phyloP scores from a whole-genome alignment of 2,797 vertebrate species.

The Eurystomus glaucurus region DNA sequence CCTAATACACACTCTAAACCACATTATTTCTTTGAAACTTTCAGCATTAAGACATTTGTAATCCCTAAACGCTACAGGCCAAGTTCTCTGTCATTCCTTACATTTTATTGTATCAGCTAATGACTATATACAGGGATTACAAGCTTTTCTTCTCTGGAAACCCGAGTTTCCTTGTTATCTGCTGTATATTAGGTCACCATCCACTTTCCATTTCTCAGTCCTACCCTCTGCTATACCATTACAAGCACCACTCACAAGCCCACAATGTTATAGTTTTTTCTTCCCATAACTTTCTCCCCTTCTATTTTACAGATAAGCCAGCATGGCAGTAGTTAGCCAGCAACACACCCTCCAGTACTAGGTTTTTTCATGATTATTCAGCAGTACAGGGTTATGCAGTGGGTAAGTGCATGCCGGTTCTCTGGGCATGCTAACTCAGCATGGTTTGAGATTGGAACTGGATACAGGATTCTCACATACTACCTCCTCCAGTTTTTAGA shows the following conservation, averaged over 20 bases:
- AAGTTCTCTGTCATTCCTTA: not conserved
- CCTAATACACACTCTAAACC: not conserved
- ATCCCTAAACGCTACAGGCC: not conserved
- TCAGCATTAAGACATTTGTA: not conserved
- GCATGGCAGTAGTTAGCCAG: not conserved
- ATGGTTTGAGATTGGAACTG: not conserved
- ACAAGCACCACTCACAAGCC: not conserved
- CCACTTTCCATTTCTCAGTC: not conserved
- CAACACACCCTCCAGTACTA: not conserved
- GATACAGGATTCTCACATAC: not conserved
- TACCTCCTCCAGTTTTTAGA: not conserved
- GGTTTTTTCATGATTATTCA: not conserved
- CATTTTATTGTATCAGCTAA: not conserved
- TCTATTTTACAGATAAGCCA: not conserved
- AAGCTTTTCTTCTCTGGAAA: not conserved
- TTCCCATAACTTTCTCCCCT: not conserved
- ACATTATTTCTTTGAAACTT: not conserved
- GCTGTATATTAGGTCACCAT: fast-evolving
- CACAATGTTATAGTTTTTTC: not conserved
- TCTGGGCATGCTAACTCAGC: not conserved
- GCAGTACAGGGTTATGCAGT: not conserved
- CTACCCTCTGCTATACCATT: not conserved
- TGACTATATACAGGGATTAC: not conserved
- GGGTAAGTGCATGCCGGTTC: fast-evolving
- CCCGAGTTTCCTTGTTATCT: not conserved